A percentile compares a stretch with the other conserved stretches of the same genome.
These are phyloP conservation scores for Poliocrania exsul DNA, from an alignment of 2,797 vertebrate species.

Conservation along the genomic window DNA sequence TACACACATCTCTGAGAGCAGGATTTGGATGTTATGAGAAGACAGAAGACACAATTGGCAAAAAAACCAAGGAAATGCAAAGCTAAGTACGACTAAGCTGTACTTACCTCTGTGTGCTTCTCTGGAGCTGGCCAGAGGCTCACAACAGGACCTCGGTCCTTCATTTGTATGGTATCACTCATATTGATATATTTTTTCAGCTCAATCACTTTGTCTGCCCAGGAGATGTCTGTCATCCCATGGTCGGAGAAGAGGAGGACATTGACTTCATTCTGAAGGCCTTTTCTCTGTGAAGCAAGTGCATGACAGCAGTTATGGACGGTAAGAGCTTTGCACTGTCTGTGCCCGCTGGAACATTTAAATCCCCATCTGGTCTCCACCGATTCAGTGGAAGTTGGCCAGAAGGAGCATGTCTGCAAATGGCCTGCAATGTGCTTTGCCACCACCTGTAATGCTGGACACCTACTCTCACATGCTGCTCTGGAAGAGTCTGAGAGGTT, in stretches of 20 bases:
- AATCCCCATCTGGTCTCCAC: not conserved
- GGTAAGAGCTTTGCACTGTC: not conserved
- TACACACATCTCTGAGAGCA: not conserved
- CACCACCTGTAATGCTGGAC: fast-evolving
- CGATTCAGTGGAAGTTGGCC: not conserved
- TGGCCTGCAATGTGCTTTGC: not conserved
- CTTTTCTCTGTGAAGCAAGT: conserved; percentile 79
- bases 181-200: conserved; percentile 85
- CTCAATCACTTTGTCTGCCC: conserved; percentile 92
- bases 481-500: not conserved
- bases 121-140: conserved; percentile 87
- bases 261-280: conserved; percentile 82
- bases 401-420: fast-evolving
- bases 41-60: not conserved
- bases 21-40: not conserved
- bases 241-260: conserved; percentile 94
- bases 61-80: not conserved
- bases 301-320: not conserved
- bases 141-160: conserved; percentile 91
- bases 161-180: conserved; percentile 83
- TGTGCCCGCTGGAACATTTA: not conserved
- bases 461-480: not conserved
- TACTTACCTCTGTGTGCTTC: conserved; percentile 80
- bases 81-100: not conserved
- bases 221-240: conserved; percentile 91